Evolutionary conservation across 2,113 vertebrate genomes (phyloP), one percentile per base, ranked within the genome.

Genomic region (Phyllostomus discolor): DNA sequence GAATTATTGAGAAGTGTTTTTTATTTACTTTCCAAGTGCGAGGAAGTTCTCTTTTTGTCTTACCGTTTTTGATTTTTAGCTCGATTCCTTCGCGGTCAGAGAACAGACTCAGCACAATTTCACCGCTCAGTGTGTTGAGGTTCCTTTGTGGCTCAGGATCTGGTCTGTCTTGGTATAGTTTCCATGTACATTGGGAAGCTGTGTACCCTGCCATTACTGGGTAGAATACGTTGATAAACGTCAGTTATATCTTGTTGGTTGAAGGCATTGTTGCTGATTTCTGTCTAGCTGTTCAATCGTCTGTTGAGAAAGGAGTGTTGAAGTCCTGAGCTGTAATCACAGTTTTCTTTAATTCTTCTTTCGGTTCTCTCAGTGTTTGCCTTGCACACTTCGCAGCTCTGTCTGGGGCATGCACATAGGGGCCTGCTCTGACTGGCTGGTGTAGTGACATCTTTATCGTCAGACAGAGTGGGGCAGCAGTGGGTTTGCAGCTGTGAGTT

Each of bases 351-450:
- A 33, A 50, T 81, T 81, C 19, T 80, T 72, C 19, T 59, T 59
- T 86, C 62, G 19, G 26, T 33, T 50, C 41, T 62, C 1, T 72
- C 75, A 67, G 35, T 12, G n/a, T 67, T 33, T 52, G 50, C 33
- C 59, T 19, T 3, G 12, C 12, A 3, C 83, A 24, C 31, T 57
- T 67, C 19, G 33, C 12, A 48, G 4, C 41, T 76, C 33, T 59
- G 14, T 48, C 64, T 78, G 59, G 7, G 24, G 28, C 28, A 41
- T 4, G 7, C 0, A 2, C 15, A 12, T 26, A 10, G 4, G 31
- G 41, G 59, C 66, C 22, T 83, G 57, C 78, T 66, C 4, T 62
- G 46, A 67, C 12, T 82, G 76, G 59, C 31, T 24, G 35, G 41
- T 64, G 16, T 46, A 20, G 41, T 35, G 24, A 33, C 19, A 24